Percentiles rank a stretch among this genome's conserved stretches.
phyloP scores from a whole-genome alignment of 2,113 vertebrate species.

The Hirundichthys speculiger region DNA sequence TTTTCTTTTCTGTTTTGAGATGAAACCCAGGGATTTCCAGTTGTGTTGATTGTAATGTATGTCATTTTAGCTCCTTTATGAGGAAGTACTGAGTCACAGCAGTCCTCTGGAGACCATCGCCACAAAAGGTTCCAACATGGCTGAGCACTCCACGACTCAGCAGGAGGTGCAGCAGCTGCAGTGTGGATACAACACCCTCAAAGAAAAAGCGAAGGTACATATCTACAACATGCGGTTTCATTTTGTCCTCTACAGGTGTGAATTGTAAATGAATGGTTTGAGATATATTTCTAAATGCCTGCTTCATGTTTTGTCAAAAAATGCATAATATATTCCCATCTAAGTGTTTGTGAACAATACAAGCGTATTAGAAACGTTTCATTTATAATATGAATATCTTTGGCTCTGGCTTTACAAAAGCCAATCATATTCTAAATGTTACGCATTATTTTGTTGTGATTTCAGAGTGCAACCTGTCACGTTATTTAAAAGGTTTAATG shows the following conservation, averaged over 20 bases:
- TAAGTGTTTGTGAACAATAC: too few species aligned
- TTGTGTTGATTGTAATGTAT: conserved; percentile 10
- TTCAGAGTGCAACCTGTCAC: too few species aligned
- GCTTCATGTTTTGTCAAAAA: too few species aligned
- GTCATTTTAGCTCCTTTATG: conserved; percentile 87
- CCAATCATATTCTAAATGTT: conserved; percentile 1
- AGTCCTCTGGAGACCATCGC: conserved; percentile 92
- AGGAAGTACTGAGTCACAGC: conserved; percentile 92
- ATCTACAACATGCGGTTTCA: background rate
- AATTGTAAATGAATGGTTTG: conserved; percentile 8
- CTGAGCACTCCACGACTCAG: conserved; percentile 89
- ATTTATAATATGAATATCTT: background rate
- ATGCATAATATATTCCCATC: too few species aligned
- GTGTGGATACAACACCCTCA: conserved; percentile 84
- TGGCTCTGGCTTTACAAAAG: too few species aligned
- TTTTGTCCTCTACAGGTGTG: conserved; percentile 12
- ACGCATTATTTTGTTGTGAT: too few species aligned
- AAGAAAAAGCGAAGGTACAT: conserved; percentile 89
- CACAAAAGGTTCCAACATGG: conserved; percentile 89
- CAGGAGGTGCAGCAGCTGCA: conserved; percentile 93
- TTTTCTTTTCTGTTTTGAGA: background rate
- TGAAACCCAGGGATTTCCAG: background rate
- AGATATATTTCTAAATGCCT: too few species aligned
- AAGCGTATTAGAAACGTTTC: too few species aligned
- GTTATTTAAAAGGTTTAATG: background rate